phyloP scores from a whole-genome alignment of 2,113 vertebrate genomes.

The Ceuthmochares aereus region DNA sequence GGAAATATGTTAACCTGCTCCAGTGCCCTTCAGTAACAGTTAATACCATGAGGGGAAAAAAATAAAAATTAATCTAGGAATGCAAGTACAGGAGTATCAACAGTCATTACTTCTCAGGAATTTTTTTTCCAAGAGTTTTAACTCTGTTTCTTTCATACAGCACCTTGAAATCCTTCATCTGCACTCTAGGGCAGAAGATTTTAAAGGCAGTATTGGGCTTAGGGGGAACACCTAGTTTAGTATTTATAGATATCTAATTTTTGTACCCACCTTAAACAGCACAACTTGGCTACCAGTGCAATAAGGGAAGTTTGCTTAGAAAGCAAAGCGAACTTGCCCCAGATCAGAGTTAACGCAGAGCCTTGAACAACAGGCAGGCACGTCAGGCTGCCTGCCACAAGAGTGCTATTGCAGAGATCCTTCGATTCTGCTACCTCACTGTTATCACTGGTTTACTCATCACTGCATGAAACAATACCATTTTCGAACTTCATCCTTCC shows the following conservation, averaged over 20 bases:
- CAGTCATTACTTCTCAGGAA: neutral
- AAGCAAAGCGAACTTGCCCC: neutral
- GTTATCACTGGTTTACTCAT: neutral
- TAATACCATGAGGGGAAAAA: neutral
- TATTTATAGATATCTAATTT: neutral
- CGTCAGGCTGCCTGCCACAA: neutral
- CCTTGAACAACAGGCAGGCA: rapidly evolving
- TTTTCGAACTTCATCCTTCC: neutral
- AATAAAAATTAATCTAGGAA: neutral
- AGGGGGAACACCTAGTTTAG: too few species aligned
- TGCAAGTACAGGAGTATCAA: neutral
- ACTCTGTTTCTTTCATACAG: rapidly evolving
- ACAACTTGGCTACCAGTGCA: too few species aligned
- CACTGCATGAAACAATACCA: neutral
- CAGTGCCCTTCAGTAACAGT: neutral
- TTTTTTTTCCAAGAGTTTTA: neutral
- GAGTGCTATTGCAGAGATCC: neutral
- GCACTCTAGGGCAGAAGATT: neutral
- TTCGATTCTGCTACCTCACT: neutral
- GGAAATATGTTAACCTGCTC: neutral
- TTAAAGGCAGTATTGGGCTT: neutral
- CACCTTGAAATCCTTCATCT: neutral
- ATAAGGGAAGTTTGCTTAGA: neutral
- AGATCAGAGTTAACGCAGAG: neutral
- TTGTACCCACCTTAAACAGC: neutral